phyloP scores from a whole-genome alignment of 2,797 vertebrate species.

The Rhodeus uyekii region DNA sequence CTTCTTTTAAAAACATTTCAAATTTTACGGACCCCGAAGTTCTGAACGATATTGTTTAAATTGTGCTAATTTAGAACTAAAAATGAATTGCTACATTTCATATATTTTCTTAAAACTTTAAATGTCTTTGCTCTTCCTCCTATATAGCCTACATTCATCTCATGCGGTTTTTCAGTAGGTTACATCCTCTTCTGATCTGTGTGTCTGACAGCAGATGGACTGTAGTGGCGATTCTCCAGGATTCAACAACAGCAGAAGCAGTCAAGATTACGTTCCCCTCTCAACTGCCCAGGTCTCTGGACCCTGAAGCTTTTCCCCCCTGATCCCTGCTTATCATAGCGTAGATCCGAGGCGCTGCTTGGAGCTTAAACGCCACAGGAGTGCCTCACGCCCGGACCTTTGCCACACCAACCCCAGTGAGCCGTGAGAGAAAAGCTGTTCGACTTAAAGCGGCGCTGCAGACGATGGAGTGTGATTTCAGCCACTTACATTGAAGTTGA shows the following conservation, averaged over 20 bases:
- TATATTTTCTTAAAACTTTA: neutral
- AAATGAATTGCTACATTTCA: too few species aligned
- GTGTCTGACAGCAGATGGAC: neutral
- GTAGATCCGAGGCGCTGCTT: neutral
- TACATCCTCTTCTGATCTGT: neutral
- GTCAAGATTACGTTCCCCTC: slow-evolving; percentile 50
- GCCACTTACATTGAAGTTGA: neutral
- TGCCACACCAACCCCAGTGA: neutral
- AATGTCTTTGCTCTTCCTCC: too few species aligned
- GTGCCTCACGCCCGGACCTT: slow-evolving; percentile 1
- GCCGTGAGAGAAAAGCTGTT: too few species aligned
- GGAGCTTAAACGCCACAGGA: slow-evolving; percentile 15
- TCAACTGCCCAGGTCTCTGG: slow-evolving; percentile 12
- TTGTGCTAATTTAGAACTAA: neutral
- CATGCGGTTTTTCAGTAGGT: neutral
- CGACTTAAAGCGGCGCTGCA: neutral
- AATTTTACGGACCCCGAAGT: neutral
- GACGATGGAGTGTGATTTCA: neutral
- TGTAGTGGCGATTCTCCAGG: slow-evolving; percentile 28
- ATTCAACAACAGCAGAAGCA: slow-evolving; percentile 17
- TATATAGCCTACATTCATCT: too few species aligned
- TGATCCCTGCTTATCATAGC: neutral
- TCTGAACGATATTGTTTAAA: neutral
- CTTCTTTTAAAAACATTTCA: neutral
- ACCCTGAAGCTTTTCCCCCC: neutral